A percentile compares a stretch with the other conserved stretches of the same genome.
Evolutionary conservation across 2,888 invertebrate species (phyloP).

Genomic region (Acholoe squamosa): DNA sequence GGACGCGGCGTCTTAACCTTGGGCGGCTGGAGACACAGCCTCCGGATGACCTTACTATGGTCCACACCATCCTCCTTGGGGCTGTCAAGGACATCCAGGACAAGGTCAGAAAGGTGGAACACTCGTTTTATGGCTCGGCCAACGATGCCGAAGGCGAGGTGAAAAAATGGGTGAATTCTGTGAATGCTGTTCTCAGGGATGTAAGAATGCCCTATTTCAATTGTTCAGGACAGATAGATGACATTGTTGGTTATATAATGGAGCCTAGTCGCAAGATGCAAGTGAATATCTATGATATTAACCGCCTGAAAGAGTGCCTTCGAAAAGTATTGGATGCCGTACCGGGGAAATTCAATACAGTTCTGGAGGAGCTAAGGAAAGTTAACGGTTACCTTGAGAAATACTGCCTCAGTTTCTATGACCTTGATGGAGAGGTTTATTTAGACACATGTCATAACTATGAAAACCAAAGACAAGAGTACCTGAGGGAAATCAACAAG

Average conservation of each 20-base stretch:
- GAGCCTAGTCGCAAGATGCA: slow-evolving; percentile 31
- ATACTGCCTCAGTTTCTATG: slow-evolving; percentile 80
- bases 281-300: slow-evolving; percentile 63
- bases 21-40: slow-evolving; percentile 66
- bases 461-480: slow-evolving; percentile 74
- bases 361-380: slow-evolving; percentile 71
- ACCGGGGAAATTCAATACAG: slow-evolving; percentile 69
- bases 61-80: slow-evolving; percentile 66
- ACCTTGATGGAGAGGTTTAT: slow-evolving; percentile 73
- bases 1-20: slow-evolving; percentile 66
- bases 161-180: slow-evolving; percentile 72
- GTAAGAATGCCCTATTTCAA: slow-evolving; percentile 74
- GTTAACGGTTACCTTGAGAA: slow-evolving; percentile 74
- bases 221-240: slow-evolving; percentile 73
- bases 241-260: slow-evolving; percentile 69
- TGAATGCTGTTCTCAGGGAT: slow-evolving; percentile 74
- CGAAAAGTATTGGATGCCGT: slow-evolving; percentile 75
- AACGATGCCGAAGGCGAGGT: slow-evolving; percentile 74
- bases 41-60: slow-evolving; percentile 65
- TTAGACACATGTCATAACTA: slow-evolving; percentile 78
- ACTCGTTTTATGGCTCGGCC: slow-evolving; percentile 76
- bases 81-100: slow-evolving; percentile 61
- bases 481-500: slow-evolving; percentile 71
- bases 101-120: slow-evolving; percentile 70
- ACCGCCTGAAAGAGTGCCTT: slow-evolving; percentile 74